phyloP scores from a whole-genome alignment of 2,113 vertebrate genomes.

The Acanthisitta chloris region DNA sequence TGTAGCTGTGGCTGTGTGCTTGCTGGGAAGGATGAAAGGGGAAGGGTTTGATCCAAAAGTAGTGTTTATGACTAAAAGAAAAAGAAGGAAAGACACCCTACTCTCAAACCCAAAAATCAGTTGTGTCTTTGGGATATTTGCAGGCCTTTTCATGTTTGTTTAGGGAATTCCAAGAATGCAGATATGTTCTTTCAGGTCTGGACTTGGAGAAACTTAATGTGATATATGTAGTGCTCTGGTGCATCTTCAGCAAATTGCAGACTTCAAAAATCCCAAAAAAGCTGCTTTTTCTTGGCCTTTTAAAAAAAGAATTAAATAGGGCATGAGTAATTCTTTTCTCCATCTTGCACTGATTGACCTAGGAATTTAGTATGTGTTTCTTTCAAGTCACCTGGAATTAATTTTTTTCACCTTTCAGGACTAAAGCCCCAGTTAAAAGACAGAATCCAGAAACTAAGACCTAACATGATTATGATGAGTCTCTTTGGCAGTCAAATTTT shows the following conservation, averaged over 20 bases:
- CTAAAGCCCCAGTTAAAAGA: not conserved
- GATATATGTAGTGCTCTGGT: not conserved
- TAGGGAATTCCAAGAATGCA: constrained; percentile 9
- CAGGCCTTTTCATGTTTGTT: not conserved
- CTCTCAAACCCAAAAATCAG: not conserved
- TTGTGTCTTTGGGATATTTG: not conserved
- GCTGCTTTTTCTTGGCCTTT: no score
- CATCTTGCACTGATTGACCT: not conserved
- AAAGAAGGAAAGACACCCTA: not conserved
- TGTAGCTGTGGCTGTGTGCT: not conserved
- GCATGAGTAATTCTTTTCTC: not conserved
- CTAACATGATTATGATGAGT: not conserved
- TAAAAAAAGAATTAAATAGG: not conserved
- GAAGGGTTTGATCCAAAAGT: not conserved
- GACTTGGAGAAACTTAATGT: not conserved
- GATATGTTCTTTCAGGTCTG: not conserved
- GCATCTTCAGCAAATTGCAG: not conserved
- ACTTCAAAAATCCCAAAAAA: not conserved
- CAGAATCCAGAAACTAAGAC: not conserved
- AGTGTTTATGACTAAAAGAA: not conserved
- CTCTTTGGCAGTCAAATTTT: not conserved
- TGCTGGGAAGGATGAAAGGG: not conserved
- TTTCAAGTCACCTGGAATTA: not conserved
- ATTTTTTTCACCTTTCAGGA: not conserved
- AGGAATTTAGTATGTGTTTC: not conserved